Base-by-base conservation (phyloP, 2,888 invertebrate genomes). In the Polylopha cassiicola region DNA sequence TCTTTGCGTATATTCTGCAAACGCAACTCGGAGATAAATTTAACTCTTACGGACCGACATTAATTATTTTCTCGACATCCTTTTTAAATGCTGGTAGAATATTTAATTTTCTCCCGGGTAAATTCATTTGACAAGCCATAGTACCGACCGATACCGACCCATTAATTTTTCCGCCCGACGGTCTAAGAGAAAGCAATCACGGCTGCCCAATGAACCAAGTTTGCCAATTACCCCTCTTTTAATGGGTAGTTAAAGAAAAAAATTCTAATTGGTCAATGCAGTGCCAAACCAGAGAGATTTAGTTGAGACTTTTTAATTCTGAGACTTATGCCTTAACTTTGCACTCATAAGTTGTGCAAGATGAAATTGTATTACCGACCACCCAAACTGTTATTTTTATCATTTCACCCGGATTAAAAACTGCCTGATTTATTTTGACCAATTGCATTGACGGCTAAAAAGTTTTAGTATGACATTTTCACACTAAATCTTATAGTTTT, bases 181-280 rank as follows among this genome's bases (percentile, higher is more conserved):
- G 58, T 58, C 65, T 61, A 61, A 56, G 60, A 65, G 65, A 69
- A 73, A 73, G 71, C 72, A 76, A 75, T 77, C 75, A 70, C 59
- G 59, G 62, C 56, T 65, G 65, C 69, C 64, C 75, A 73, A 74
- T 76, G 74, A 75, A 74, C 65, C 75, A 74, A 73, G 67, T 73
- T 74, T 64, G 60, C 69, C 76, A 75, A 77, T 77, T 76, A 77
- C 68, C 65, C 65, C 65, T 73, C 66, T 73, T 73, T 72, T 72
- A 71, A 77, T 72, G 65, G 69, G 64, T 63, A 64, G 65, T 75
- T 69, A 64, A 68, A 70, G 67, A 58, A 71, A 72, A 69, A 72
- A 67, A 69, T 57, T 65, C 63, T 72, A 70, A 76, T 71, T 66
- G 72, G 58, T 63, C 55, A 61, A 61, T 62, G 60, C 55, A 52